Evolutionary conservation across 2,797 vertebrate species (phyloP).

Genomic region (Echiichthys vipera): DNA sequence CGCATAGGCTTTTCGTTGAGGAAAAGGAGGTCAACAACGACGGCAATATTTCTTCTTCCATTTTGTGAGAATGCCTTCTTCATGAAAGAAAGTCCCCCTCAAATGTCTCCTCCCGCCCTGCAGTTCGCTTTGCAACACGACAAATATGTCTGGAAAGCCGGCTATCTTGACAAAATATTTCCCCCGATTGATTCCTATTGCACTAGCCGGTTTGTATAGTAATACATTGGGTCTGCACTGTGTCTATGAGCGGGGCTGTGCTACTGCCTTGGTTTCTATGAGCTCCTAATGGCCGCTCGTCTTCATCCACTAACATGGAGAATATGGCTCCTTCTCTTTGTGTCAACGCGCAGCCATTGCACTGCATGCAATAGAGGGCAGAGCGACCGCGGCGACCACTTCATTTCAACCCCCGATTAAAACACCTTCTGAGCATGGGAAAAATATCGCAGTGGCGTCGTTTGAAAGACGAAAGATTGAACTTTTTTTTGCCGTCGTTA

Average conservation of each 20-base stretch:
- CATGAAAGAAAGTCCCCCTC: constrained; percentile 93
- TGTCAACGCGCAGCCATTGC: constrained; percentile 90
- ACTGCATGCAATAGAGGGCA: constrained; percentile 87
- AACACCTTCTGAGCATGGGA: constrained; percentile 54
- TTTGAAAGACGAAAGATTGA: constrained; percentile 65
- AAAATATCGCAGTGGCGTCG: constrained; percentile 55
- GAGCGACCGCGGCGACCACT: constrained; percentile 83
- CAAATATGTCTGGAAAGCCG: constrained; percentile 74
- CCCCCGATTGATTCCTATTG: constrained; percentile 83
- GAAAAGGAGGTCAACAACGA: constrained; percentile 91
- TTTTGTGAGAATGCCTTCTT: constrained; percentile 91
- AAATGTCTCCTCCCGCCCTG: constrained; percentile 87
- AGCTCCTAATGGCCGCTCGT: constrained; percentile 91
- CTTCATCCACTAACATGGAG: constrained; percentile 90
- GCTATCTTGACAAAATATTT: constrained; percentile 79
- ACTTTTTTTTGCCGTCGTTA: constrained; percentile 77
- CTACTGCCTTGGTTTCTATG: constrained; percentile 84
- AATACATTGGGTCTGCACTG: constrained; percentile 85
- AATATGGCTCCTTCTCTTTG: constrained; percentile 98
- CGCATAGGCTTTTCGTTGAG: constrained; percentile 85
- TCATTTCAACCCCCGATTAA: constrained; percentile 71
- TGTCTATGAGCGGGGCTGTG: constrained; percentile 85
- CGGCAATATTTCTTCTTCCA: constrained; percentile 93
- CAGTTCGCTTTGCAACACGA: constrained; percentile 82
- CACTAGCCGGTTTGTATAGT: constrained; percentile 85